Evolutionary conservation across 2,888 invertebrate genomes (phyloP), one percentile per base, ranked within the genome.

Genomic region (Dione vanillae): DNA sequence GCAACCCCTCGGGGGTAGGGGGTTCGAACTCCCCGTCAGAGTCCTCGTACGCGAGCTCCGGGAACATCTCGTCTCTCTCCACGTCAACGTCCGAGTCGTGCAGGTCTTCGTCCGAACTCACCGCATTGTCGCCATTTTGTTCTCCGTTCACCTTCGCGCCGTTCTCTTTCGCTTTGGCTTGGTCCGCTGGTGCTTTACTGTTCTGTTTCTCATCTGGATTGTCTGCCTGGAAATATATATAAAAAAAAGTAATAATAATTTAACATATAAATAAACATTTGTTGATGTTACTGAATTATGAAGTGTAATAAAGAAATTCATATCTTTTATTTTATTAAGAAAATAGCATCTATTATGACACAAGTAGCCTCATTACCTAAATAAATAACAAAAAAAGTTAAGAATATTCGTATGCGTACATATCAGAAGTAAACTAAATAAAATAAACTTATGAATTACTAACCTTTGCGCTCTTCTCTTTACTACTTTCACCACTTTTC

Each of bases 21-120:
- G 83, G 82, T 76, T 90, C 90, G 72, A 84, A 86, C 74, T 89
- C 91, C 43, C 80, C 83, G 73, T 91, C 91, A 0, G 90, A 90
- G 37, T 92, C 93, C 65, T 91, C 93, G 76, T 94, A 94, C 47
- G 90, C 82, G 72, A 94, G 85, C 80, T 94, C 94, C 59, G 94
- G 93, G 85, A 90, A 93, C 83, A 88, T 78, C 73, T 92, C 92
- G 79, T 92, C 93, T 19, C 82, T 81, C 68, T 87, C 83, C 35
- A 76, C 72, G 20, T 68, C 70, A 47, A 76, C 72, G 20, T 68
- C 70, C 35, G 71, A 75, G 59, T 78, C 78, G 65, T 75, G 78
- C 61, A 78, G 77, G 65, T 77, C 75, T 52, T 79, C 80, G 64
- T 80, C 88, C 58, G 82, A 84, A 69, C 89, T 83, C 75, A 85